Percentiles rank a stretch among this genome's conserved stretches.
phyloP scores from a whole-genome alignment of 2,113 vertebrate species.

The Anguilla rostrata region DNA sequence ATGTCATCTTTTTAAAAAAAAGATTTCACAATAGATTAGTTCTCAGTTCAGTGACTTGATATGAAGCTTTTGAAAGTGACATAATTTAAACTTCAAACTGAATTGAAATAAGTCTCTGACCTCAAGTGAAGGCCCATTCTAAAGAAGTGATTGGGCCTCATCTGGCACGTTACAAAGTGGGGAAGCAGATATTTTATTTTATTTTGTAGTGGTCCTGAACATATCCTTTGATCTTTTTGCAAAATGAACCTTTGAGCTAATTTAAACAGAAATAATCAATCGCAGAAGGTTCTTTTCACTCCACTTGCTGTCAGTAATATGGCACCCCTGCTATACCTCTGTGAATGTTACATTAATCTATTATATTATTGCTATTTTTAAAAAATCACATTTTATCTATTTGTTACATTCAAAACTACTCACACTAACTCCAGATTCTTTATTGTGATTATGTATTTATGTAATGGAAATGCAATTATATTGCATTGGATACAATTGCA shows the following conservation, averaged over 20 bases:
- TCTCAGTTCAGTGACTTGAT: neutral
- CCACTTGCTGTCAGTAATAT: too few relatives aligned
- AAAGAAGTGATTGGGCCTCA: too few relatives aligned
- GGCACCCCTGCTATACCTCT: too few relatives aligned
- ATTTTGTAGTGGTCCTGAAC: neutral
- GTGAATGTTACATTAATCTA: too few relatives aligned
- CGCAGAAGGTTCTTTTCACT: too few relatives aligned
- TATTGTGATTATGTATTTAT: too few relatives aligned
- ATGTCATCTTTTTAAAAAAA: neutral
- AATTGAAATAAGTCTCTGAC: neutral
- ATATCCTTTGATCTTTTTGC: neutral
- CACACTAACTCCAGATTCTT: too few relatives aligned
- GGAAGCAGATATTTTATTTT: neutral
- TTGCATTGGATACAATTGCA: too few relatives aligned
- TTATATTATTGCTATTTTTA: too few relatives aligned
- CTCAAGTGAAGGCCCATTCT: neutral
- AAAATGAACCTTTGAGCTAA: neutral
- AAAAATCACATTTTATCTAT: too few relatives aligned
- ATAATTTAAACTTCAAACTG: neutral
- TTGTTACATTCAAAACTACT: too few relatives aligned
- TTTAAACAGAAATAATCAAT: neutral
- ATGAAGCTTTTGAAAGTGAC: neutral
- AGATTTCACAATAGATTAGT: neutral
- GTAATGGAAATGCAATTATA: too few relatives aligned
- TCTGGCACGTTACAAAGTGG: neutral